phyloP scores from a whole-genome alignment of 2,888 invertebrate species.

The Protophormia terraenovae region DNA sequence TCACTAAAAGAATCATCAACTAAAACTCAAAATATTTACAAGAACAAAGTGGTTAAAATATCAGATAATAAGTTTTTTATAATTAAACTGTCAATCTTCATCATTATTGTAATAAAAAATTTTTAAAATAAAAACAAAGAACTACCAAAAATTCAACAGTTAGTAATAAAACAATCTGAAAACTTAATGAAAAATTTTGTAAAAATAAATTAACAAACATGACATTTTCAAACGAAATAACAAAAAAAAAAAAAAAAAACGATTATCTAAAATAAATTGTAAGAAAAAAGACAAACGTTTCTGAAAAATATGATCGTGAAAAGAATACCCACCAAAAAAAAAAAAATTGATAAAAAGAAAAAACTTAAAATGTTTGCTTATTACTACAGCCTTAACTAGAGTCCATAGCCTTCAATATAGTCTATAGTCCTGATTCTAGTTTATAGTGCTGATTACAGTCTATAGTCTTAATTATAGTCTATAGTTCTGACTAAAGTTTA shows the following conservation, averaged over 20 bases:
- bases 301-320: neutral
- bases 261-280: conserved; percentile 4
- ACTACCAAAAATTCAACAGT: neutral
- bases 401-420: no score
- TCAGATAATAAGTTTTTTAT: conserved; percentile 5
- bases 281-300: neutral
- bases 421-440: no score
- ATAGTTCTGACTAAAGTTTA: no score
- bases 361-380: no score
- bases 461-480: no score
- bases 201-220: conserved; percentile 34
- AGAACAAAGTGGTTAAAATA: conserved; percentile 15
- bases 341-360: no score
- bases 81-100: conserved; percentile 66
- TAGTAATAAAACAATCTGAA: conserved; percentile 7
- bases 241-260: neutral
- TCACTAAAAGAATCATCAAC: neutral
- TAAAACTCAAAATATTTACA: conserved; percentile 16
- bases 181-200: neutral
- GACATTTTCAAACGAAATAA: conserved; percentile 43
- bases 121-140: neutral
- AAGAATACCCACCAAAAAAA: neutral
- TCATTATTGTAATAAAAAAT: conserved; percentile 24
- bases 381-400: no score
- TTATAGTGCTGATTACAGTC: no score